Conservation (phyloP, 2,797 vertebrate genomes). For the Chromis chromis region DNA sequence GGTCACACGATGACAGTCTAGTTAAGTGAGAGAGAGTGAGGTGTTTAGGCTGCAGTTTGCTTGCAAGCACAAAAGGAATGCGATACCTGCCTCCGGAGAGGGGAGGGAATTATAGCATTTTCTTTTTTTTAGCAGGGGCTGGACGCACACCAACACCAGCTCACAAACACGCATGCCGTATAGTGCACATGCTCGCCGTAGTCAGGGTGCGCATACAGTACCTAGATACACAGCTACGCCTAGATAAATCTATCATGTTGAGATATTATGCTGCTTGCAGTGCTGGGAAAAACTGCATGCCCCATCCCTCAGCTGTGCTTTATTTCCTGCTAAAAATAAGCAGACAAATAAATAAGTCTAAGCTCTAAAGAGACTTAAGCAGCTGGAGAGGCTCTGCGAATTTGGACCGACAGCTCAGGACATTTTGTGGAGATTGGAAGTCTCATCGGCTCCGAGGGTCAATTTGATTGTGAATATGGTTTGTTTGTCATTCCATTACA, state of each 20-base stretch:
- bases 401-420: conserved; percentile 38
- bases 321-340: conserved; percentile 78
- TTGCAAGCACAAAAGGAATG: conserved; percentile 45
- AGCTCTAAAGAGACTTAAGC: conserved; percentile 52
- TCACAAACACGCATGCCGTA: conserved; percentile 36
- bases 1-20: conserved; percentile 32
- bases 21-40: conserved; percentile 52
- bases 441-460: conserved; percentile 46
- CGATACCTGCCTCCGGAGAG: conserved; percentile 52
- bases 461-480: conserved; percentile 55
- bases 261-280: conserved; percentile 76
- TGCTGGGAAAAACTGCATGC: conserved; percentile 64
- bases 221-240: conserved; percentile 56
- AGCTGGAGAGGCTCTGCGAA: conserved; percentile 36
- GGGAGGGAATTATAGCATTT: conserved; percentile 41
- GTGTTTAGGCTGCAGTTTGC: conserved; percentile 48
- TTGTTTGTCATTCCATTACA: conserved; percentile 60
- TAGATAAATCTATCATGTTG: conserved; percentile 80
- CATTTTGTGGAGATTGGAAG: conserved; percentile 43
- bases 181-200: conserved; percentile 30
- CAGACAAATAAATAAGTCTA: conserved; percentile 67
- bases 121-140: conserved; percentile 56
- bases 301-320: conserved; percentile 75
- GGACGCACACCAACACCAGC: conserved; percentile 49
- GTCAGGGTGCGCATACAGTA: conserved; percentile 55